Evolutionary conservation across 2,797 vertebrate genomes (phyloP).

Genomic region (Xenops minutus): DNA sequence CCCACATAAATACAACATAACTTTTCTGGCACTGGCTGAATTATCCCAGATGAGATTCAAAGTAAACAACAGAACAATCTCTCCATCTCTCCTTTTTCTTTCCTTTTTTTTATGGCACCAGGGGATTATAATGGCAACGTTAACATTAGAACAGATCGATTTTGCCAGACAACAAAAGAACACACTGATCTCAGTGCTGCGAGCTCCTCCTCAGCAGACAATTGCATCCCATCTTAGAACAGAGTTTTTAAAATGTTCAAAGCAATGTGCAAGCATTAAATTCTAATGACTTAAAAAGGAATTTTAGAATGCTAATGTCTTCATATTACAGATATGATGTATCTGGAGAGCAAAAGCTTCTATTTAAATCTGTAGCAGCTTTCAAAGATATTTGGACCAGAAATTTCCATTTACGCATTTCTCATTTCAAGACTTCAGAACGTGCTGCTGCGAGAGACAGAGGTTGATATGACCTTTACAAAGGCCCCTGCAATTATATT

Average conservation of each 20-base stretch:
- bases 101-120: background rate
- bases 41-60: background rate
- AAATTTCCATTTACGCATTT: constrained; percentile 24
- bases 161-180: constrained; percentile 34
- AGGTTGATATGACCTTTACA: background rate
- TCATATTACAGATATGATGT: background rate
- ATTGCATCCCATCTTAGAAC: constrained; percentile 7
- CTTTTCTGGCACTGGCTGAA: background rate
- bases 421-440: background rate
- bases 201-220: constrained; percentile 44
- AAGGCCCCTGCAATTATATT: background rate
- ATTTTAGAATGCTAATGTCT: constrained; percentile 27
- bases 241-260: background rate
- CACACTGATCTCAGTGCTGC: constrained; percentile 5
- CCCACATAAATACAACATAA: background rate
- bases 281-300: constrained; percentile 36
- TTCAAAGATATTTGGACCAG: background rate
- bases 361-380: background rate
- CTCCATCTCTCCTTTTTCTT: background rate
- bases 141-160: constrained; percentile 1
- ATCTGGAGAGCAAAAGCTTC: constrained; percentile 3
- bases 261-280: constrained; percentile 2
- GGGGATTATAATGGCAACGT: background rate
- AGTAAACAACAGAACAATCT: background rate
- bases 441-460: background rate